Conservation (phyloP, 2,113 vertebrate species). For the Chunga burmeisteri region DNA sequence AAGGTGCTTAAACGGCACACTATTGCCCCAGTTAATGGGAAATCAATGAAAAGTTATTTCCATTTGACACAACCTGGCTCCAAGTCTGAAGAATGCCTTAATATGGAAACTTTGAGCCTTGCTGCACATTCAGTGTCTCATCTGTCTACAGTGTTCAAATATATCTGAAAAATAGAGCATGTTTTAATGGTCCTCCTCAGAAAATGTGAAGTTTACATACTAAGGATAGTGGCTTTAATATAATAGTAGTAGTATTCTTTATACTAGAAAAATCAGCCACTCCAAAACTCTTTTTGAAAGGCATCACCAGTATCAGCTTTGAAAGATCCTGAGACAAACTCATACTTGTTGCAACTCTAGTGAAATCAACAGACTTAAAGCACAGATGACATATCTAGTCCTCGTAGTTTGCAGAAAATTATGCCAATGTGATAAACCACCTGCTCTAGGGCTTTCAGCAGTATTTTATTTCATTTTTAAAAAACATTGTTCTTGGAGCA, state of each 20-base stretch:
- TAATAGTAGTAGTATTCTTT: not conserved
- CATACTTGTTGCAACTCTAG: not conserved
- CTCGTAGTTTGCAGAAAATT: not conserved
- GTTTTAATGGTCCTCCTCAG: not conserved
- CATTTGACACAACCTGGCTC: not conserved
- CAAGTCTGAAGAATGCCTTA: not conserved
- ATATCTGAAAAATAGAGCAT: not conserved
- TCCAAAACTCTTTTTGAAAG: not conserved
- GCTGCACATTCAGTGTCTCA: not conserved
- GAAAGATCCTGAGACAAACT: not conserved
- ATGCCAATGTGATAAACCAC: not conserved
- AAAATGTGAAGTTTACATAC: not conserved
- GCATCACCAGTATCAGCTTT: not conserved
- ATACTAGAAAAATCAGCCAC: not conserved
- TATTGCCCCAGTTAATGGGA: not conserved
- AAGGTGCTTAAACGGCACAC: not conserved
- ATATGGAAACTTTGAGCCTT: not conserved
- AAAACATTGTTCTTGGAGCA: not conserved
- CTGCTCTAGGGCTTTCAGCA: not conserved
- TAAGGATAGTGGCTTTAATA: not conserved
- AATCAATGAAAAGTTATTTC: slow-evolving; percentile 7
- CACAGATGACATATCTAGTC: not conserved
- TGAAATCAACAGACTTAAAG: not conserved
- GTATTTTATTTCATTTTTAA: not conserved
- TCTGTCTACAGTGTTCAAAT: not conserved